phyloP scores from a whole-genome alignment of 2,888 invertebrate genomes.

The Aromia moschata region DNA sequence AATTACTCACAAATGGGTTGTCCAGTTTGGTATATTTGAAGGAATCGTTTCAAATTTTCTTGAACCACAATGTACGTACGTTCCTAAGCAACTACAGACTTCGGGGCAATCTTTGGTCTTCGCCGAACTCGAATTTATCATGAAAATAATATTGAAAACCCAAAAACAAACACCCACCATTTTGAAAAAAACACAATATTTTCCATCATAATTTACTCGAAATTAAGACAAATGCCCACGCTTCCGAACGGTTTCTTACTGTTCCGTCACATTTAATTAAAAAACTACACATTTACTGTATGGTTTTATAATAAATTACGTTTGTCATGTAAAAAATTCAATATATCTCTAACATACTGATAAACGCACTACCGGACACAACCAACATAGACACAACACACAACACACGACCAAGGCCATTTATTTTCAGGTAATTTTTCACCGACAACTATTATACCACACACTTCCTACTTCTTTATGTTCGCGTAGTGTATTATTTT shows the following conservation, averaged over 20 bases:
- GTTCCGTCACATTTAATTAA: slow-evolving; percentile 39
- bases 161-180: slow-evolving; percentile 63
- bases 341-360: slow-evolving; percentile 48
- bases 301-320: slow-evolving; percentile 26
- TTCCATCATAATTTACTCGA: slow-evolving; percentile 55
- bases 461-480: no score
- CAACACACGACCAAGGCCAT: slow-evolving; percentile 29
- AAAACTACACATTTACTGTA: slow-evolving; percentile 28
- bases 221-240: slow-evolving; percentile 41
- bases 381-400: no score
- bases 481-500: no score
- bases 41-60: slow-evolving; percentile 76
- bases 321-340: slow-evolving; percentile 34
- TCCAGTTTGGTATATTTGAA: slow-evolving; percentile 77
- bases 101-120: slow-evolving; percentile 69
- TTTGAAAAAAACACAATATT: slow-evolving; percentile 60
- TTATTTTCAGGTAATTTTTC: slow-evolving; percentile 12
- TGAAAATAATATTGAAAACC: slow-evolving; percentile 46
- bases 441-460: neutral
- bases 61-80: slow-evolving; percentile 79
- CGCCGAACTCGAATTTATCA: slow-evolving; percentile 43
- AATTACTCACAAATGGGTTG: slow-evolving; percentile 75
- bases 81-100: slow-evolving; percentile 77
- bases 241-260: slow-evolving; percentile 34
- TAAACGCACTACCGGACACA: slow-evolving; percentile 33